Evolutionary conservation across 2,797 vertebrate genomes (phyloP), one percentile per base, ranked within the genome.

Genomic region (Neopelma chrysocephalum): DNA sequence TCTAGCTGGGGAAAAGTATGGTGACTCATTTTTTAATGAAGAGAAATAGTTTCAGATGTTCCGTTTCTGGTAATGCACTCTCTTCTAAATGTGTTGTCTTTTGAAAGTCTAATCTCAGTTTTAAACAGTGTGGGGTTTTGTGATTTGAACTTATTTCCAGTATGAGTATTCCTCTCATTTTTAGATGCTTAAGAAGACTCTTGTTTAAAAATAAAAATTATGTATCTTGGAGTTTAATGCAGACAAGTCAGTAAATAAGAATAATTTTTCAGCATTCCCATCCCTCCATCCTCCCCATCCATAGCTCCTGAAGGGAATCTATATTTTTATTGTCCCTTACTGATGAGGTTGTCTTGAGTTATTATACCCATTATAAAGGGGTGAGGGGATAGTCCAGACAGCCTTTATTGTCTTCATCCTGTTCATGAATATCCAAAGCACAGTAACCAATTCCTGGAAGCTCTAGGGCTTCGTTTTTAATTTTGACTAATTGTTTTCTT

Each of bases 381-480:
- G 1, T 34, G 47, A 88, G 53, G 32, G 64, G 18, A 48, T 82
- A 29, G 45, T 91, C 36, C 76, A 70, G 79, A 43, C 7, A 3
- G 48, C 38, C 69, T 13, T 71, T 83, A 54, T 62, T 78, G 58
- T 86, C 69, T 81, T 81, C 42, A 36, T 86, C 50, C 47, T 79
- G 31, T 56, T 92, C 65, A 27, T 58, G 77, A 89, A 84, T 88
- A 86, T 94, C 94, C 88, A 76, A 65, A 72, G 70, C 69, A 32
- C 57, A 54, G 54, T 43, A 78, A 93, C 65, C 88, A 91, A 29
- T 95, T 96, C 83, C 93, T 90, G 69, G 80, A 94, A 96, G 82
- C 85, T 87, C 66, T 31, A 25, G 66, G 50, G 73, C 70, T 93
- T 95, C 0, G 0, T 72, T 94, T 95, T 92, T 89, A 60, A 69